Conservation (phyloP, 2,888 invertebrate species). For the Netelia virgata region DNA sequence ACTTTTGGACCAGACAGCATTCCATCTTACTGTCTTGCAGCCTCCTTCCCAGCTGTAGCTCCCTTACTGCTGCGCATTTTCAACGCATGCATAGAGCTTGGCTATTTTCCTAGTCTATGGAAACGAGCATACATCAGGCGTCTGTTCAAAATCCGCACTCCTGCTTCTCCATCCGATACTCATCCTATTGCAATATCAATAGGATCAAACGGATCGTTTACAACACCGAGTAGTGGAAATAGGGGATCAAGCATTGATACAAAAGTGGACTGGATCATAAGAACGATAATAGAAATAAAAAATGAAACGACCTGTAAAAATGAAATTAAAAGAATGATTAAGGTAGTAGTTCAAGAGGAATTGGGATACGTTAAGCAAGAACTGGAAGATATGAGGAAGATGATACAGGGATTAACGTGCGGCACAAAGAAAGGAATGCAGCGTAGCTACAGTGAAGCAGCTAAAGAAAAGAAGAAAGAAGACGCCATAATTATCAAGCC, state of each 20-base stretch:
- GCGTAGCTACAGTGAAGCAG: slow-evolving; percentile 33
- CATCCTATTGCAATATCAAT: too few species aligned
- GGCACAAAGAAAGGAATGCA: not conserved
- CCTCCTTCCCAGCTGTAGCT: too few species aligned
- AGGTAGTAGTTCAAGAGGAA: slow-evolving; percentile 41
- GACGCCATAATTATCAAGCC: slow-evolving; percentile 47
- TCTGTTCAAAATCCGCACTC: not conserved
- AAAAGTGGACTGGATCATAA: slow-evolving; percentile 40
- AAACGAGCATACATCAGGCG: not conserved
- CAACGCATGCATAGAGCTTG: too few species aligned
- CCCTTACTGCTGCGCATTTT: too few species aligned
- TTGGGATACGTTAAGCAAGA: slow-evolving; percentile 28
- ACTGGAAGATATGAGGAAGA: slow-evolving; percentile 25
- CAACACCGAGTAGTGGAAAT: too few species aligned
- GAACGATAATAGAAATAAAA: slow-evolving; percentile 34
- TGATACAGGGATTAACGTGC: slow-evolving; percentile 1
- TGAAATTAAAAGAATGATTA: slow-evolving; percentile 23
- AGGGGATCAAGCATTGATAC: not conserved
- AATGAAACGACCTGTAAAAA: slow-evolving; percentile 24
- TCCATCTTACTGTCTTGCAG: too few species aligned
- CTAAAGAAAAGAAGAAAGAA: slow-evolving; percentile 21
- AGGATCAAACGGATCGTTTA: too few species aligned
- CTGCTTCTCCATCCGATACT: too few species aligned
- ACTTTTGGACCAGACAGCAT: too few species aligned
- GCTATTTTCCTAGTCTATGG: too few species aligned